phyloP scores from a whole-genome alignment of 2,113 vertebrate species.

The Pelvicachromis taeniatus region DNA sequence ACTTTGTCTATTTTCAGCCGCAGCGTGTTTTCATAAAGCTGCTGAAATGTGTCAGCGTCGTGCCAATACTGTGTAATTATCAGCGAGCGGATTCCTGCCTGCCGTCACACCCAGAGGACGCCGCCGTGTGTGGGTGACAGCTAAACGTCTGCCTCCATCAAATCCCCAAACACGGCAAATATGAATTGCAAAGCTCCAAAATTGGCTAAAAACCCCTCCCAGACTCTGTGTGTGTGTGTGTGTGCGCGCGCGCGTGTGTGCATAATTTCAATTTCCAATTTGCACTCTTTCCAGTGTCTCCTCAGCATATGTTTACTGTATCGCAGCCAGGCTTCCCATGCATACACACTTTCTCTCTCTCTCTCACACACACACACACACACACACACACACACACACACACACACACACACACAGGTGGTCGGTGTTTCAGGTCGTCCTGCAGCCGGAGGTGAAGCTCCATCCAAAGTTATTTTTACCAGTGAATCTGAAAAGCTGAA shows the following conservation, averaged over 20 bases:
- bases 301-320: slow-evolving; percentile 36
- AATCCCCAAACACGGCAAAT: neutral
- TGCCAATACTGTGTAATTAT: neutral
- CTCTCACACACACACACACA: neutral
- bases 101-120: neutral
- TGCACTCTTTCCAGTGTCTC: slow-evolving; percentile 17
- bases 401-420: neutral
- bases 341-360: slow-evolving; percentile 15
- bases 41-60: neutral
- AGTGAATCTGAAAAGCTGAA: neutral
- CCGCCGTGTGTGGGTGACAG: neutral
- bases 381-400: neutral
- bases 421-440: neutral
- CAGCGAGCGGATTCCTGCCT: neutral
- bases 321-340: slow-evolving; percentile 24
- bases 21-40: neutral
- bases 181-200: neutral
- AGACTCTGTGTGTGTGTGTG: neutral
- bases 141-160: neutral
- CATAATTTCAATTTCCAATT: neutral
- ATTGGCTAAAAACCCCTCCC: neutral
- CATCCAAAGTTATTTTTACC: neutral
- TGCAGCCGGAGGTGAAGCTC: neutral
- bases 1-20: neutral
- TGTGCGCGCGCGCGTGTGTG: neutral